Conservation (phyloP, 2,888 invertebrate species). For the Phasia obesa region DNA sequence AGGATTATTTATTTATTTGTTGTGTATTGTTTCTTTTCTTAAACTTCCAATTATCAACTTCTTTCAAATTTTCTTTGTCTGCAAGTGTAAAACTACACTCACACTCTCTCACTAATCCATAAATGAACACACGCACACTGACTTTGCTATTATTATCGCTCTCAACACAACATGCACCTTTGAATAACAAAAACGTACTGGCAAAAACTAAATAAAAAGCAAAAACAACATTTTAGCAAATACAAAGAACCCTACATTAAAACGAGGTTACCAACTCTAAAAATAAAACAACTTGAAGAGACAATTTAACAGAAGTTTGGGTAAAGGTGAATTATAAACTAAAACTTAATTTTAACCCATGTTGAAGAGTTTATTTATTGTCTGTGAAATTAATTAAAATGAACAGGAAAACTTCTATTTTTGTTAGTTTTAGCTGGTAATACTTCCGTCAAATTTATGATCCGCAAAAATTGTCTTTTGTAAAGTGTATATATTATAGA, state of each 20-base stretch:
- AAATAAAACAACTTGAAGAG: background rate
- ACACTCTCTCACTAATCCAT: constrained; percentile 45
- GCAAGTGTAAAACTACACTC: constrained; percentile 59
- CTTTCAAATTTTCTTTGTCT: constrained; percentile 62
- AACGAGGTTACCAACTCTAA: background rate
- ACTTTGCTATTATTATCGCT: constrained; percentile 8
- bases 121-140: constrained; percentile 41
- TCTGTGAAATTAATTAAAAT: too few species aligned
- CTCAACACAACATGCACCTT: constrained; percentile 61
- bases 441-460: too few species aligned
- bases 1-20: constrained; percentile 19
- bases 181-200: constrained; percentile 65
- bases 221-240: constrained; percentile 59
- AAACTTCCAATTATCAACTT: constrained; percentile 42
- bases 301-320: background rate
- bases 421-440: too few species aligned
- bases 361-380: too few species aligned
- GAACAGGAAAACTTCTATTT: too few species aligned
- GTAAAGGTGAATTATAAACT: too few species aligned
- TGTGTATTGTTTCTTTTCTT: background rate
- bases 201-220: constrained; percentile 50
- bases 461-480: too few species aligned
- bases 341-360: too few species aligned
- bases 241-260: constrained; percentile 29
- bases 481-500: too few species aligned